phyloP scores from a whole-genome alignment of 2,888 invertebrate genomes.

The Drosophila nigricruria region DNA sequence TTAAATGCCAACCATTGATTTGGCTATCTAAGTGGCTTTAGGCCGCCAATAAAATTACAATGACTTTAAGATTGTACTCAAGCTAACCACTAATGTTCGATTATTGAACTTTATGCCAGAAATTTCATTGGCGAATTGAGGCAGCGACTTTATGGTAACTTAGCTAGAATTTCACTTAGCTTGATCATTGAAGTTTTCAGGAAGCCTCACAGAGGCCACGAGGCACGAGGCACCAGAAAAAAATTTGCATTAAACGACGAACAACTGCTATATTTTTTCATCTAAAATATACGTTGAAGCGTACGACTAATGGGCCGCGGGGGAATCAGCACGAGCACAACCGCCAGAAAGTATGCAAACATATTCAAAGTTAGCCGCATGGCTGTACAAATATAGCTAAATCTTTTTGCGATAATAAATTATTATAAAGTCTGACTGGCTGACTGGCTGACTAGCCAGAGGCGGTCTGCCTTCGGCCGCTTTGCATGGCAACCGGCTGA shows the following conservation, averaged over 20 bases:
- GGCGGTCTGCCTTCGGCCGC: constrained; percentile 39
- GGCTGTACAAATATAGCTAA: constrained; percentile 61
- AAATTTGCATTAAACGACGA: constrained; percentile 57
- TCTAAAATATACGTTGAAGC: constrained; percentile 70
- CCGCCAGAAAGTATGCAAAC: constrained; percentile 61
- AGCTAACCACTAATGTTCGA: neutral
- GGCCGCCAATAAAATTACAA: constrained; percentile 5
- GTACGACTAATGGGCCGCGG: constrained; percentile 76
- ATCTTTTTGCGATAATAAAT: constrained; percentile 78
- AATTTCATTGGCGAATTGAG: constrained; percentile 4
- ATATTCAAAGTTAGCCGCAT: constrained; percentile 60
- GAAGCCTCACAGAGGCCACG: constrained; percentile 23
- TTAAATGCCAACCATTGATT: constrained; percentile 14
- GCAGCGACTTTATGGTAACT: neutral
- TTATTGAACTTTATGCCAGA: neutral
- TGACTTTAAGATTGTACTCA: constrained; percentile 4
- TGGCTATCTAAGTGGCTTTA: neutral
- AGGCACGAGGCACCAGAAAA: constrained; percentile 38
- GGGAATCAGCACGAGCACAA: constrained; percentile 55
- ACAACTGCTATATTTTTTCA: constrained; percentile 75
- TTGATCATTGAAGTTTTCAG: constrained; percentile 16
- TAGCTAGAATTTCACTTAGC: constrained; percentile 8
- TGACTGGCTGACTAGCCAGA: constrained; percentile 9
- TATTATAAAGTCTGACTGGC: constrained; percentile 79
- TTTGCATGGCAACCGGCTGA: constrained; percentile 64